Percentiles rank a stretch among this genome's conserved stretches.
Evolutionary conservation across 2,797 vertebrate genomes (phyloP).

Genomic region (Rhinogobio ventralis): DNA sequence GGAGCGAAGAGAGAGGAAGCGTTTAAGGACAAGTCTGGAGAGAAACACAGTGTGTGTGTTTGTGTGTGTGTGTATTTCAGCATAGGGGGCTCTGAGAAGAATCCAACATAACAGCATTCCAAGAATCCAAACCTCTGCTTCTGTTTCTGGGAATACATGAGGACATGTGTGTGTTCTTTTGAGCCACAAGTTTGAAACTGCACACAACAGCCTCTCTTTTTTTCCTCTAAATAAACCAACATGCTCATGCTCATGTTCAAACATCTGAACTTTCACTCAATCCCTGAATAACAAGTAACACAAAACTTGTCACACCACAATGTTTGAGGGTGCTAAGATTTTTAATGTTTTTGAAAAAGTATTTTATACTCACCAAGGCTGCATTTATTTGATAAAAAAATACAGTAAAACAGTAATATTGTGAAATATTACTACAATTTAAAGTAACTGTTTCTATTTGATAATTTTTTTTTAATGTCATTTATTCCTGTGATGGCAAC

Average conservation of each 20-base stretch:
- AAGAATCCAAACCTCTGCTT: conserved; percentile 42
- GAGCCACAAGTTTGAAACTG: conserved; percentile 3
- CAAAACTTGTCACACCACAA: not conserved
- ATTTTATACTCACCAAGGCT: not conserved
- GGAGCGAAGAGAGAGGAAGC: conserved; percentile 18
- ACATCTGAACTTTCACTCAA: not conserved
- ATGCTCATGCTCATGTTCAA: not conserved
- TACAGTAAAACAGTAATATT: not conserved
- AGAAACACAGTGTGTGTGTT: not conserved
- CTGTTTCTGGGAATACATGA: conserved; percentile 27
- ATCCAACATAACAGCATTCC: conserved; percentile 34
- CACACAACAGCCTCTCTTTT: conserved; percentile 11
- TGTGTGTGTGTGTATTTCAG: not conserved
- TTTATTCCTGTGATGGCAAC: not conserved
- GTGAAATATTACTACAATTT: not conserved
- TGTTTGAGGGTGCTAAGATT: not conserved
- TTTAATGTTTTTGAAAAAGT: not conserved
- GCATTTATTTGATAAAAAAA: not conserved
- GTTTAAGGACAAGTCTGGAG: conserved; percentile 28
- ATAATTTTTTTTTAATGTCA: too few species aligned
- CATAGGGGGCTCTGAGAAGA: conserved; percentile 25
- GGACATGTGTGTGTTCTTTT: conserved; percentile 26
- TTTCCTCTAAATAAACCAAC: not conserved
- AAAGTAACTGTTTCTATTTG: too few species aligned
- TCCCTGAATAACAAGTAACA: not conserved